Percentiles rank a stretch among this genome's conserved stretches.
Conservation (phyloP, 2,888 invertebrate genomes). For the Eristalinus aeneus region DNA sequence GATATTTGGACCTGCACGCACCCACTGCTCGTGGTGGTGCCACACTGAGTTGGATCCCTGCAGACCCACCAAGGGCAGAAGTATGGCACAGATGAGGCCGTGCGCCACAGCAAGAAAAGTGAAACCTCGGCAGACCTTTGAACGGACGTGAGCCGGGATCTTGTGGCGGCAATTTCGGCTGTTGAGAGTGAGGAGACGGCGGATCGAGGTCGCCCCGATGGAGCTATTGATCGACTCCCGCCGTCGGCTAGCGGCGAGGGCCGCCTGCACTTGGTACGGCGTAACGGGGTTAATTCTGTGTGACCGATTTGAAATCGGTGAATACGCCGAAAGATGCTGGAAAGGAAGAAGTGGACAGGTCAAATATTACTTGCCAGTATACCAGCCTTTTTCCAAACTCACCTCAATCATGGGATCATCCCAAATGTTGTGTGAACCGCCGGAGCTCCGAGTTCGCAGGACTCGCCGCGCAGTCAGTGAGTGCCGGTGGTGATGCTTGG, state of each 20-base stretch:
- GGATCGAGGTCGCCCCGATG: conserved; percentile 89
- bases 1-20: conserved; percentile 79
- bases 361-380: too few relatives aligned
- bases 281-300: conserved; percentile 81
- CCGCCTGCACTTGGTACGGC: conserved; percentile 79
- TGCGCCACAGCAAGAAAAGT: conserved; percentile 78
- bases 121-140: conserved; percentile 78
- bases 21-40: conserved; percentile 80
- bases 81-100: conserved; percentile 76
- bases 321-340: conserved; percentile 83
- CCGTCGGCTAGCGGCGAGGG: conserved; percentile 81
- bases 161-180: conserved; percentile 81
- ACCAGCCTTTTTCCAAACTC: conserved; percentile 41
- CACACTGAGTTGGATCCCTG: conserved; percentile 80
- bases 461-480: conserved; percentile 79
- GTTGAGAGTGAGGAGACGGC: conserved; percentile 85
- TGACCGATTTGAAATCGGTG: conserved; percentile 83
- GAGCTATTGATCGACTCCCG: conserved; percentile 88
- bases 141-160: conserved; percentile 79
- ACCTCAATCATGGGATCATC: conserved; percentile 81
- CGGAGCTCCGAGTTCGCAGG: conserved; percentile 79
- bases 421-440: conserved; percentile 79
- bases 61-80: conserved; percentile 78
- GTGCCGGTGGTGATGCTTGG: conserved; percentile 76
- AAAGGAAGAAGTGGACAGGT: not conserved